phyloP scores from a whole-genome alignment of 2,888 invertebrate genomes.

The Ligdia adustata region DNA sequence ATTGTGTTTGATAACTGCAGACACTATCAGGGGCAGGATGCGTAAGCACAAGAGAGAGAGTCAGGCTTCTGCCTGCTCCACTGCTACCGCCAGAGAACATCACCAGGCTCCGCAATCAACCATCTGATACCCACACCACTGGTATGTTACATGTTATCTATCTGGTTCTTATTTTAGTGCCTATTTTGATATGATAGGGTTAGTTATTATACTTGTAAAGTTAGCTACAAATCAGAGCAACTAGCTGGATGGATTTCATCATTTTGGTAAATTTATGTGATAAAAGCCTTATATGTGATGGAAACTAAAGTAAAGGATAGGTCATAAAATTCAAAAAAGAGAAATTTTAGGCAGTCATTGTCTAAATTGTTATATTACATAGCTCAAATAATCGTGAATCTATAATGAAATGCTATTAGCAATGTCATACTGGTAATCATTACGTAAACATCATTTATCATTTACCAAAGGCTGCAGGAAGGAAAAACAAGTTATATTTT shows the following conservation, averaged over 20 bases:
- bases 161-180: too few relatives aligned
- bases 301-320: too few relatives aligned
- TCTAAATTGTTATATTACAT: conserved; percentile 8
- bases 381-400: conserved; percentile 6
- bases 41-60: conserved; percentile 81
- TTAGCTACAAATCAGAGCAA: too few relatives aligned
- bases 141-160: too few relatives aligned
- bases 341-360: conserved; percentile 1
- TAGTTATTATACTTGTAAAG: too few relatives aligned
- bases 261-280: too few relatives aligned
- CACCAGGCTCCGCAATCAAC: conserved; percentile 60
- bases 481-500: conserved; percentile 27
- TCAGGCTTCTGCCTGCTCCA: conserved; percentile 78
- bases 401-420: conserved; percentile 15
- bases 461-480: conserved; percentile 23
- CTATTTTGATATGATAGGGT: too few relatives aligned
- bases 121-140: conserved; percentile 73
- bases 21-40: conserved; percentile 75
- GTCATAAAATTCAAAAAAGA: too few relatives aligned
- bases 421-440: conserved; percentile 20
- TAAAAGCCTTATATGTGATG: too few relatives aligned
- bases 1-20: conserved; percentile 74
- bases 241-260: too few relatives aligned
- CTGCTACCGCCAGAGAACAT: conserved; percentile 69
- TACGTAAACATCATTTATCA: conserved; percentile 15